phyloP scores from a whole-genome alignment of 2,888 invertebrate species.

The Clivina fossor region DNA sequence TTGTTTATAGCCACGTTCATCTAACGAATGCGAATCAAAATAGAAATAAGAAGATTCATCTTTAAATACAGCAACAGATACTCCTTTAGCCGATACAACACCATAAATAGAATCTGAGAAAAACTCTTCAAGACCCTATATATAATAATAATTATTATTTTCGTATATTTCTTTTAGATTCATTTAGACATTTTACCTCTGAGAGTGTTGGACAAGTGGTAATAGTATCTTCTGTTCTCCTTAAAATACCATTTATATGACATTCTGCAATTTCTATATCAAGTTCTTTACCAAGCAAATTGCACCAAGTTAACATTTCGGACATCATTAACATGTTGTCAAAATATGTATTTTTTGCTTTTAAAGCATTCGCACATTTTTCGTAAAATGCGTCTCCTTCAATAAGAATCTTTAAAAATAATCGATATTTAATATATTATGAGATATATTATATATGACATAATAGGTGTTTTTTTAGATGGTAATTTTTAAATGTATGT shows the following conservation, averaged over 20 bases:
- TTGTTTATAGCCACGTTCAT: slow-evolving; percentile 56
- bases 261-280: slow-evolving; percentile 48
- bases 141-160: slow-evolving; percentile 35
- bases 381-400: slow-evolving; percentile 54
- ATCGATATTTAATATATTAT: background rate
- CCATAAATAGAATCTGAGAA: slow-evolving; percentile 53
- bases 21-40: slow-evolving; percentile 63
- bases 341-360: slow-evolving; percentile 44
- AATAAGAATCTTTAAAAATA: slow-evolving; percentile 46
- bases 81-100: slow-evolving; percentile 60
- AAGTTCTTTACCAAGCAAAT: slow-evolving; percentile 46
- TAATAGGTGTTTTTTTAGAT: too few relatives aligned
- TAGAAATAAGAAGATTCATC: slow-evolving; percentile 56
- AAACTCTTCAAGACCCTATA: slow-evolving; percentile 50
- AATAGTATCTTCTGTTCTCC: slow-evolving; percentile 30
- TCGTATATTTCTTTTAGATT: slow-evolving; percentile 25
- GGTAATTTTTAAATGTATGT: too few relatives aligned
- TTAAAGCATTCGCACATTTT: slow-evolving; percentile 45
- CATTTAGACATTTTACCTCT: too few relatives aligned
- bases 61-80: slow-evolving; percentile 61
- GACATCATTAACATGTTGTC: slow-evolving; percentile 46
- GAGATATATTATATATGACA: too few relatives aligned
- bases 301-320: slow-evolving; percentile 50
- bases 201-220: too few relatives aligned
- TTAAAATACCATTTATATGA: slow-evolving; percentile 46